These are phyloP conservation scores for Chelidonichthys spinosus DNA, from an alignment of 2,797 vertebrate genomes.

Conservation along the genomic window DNA sequence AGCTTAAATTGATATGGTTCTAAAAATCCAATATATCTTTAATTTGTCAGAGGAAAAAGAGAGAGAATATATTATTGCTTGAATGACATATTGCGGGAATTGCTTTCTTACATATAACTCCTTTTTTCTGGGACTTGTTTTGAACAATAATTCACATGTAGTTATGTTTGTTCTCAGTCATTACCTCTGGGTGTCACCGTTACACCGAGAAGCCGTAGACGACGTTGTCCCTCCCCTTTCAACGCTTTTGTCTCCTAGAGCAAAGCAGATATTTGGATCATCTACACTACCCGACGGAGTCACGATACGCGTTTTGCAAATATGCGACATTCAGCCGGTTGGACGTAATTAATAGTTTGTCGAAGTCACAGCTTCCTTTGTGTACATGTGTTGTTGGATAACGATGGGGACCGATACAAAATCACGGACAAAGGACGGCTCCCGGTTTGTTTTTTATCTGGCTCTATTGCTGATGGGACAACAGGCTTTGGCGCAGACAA, in stretches of 20 bases:
- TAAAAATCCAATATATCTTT: no score
- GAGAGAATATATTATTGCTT: no score
- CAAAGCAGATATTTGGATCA: background rate
- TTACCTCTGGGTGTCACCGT: constrained; percentile 69
- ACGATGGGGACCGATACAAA: constrained; percentile 25
- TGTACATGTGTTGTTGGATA: background rate
- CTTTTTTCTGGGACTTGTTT: no score
- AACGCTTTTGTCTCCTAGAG: background rate
- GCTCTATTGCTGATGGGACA: constrained; percentile 50
- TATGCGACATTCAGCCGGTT: background rate
- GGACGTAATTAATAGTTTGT: background rate
- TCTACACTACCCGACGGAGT: background rate
- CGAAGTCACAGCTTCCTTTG: fast-evolving
- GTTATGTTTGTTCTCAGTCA: background rate
- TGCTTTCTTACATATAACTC: no score
- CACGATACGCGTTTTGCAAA: background rate
- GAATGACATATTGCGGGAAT: no score
- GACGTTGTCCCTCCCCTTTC: constrained; percentile 6
- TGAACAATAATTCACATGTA: no score
- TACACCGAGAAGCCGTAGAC: constrained; percentile 3
- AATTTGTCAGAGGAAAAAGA: no score
- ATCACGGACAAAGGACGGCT: constrained; percentile 2
- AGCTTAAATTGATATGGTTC: no score
- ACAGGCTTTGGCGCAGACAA: constrained; percentile 71
- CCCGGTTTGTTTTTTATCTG: constrained; percentile 39